A percentile compares a stretch with the other conserved stretches of the same genome.
Evolutionary conservation across 2,888 invertebrate species (phyloP).

Genomic region (Apamea sordens): DNA sequence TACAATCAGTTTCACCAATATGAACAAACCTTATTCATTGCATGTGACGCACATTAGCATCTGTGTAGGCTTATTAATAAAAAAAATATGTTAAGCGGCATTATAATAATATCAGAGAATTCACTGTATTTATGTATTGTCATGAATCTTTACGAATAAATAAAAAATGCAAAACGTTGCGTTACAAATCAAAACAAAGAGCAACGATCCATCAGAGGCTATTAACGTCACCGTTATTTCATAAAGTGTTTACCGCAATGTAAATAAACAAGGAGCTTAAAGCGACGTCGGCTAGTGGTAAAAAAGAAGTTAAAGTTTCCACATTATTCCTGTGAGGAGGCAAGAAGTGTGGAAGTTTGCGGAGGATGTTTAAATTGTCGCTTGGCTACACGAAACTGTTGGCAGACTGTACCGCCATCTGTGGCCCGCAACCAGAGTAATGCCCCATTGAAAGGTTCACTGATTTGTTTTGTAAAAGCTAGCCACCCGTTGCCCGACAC

Average conservation of each 20-base stretch:
- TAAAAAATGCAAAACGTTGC: background rate
- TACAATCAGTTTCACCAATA: background rate
- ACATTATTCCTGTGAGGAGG: conserved; percentile 80
- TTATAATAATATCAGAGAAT: background rate
- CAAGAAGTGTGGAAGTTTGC: conserved; percentile 80
- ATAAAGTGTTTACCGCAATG: conserved; percentile 59
- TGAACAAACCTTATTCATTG: background rate
- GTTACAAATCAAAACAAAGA: conserved; percentile 32
- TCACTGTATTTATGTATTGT: background rate
- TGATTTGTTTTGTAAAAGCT: conserved; percentile 60
- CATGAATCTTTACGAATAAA: background rate
- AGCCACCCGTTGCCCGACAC: conserved; percentile 40
- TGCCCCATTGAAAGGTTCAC: conserved; percentile 72
- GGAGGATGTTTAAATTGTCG: conserved; percentile 80
- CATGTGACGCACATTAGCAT: background rate
- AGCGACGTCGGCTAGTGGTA: conserved; percentile 72
- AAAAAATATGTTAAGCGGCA: background rate
- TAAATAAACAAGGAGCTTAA: conserved; percentile 77
- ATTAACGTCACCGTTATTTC: conserved; percentile 47
- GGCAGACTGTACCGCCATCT: conserved; percentile 74
- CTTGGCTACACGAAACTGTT: conserved; percentile 74
- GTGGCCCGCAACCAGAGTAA: conserved; percentile 73
- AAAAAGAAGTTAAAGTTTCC: conserved; percentile 80
- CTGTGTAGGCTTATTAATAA: background rate
- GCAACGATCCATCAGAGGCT: conserved; percentile 29